Base-by-base conservation (phyloP, 2,888 invertebrate species). In the Hofmannophila pseudospretella region DNA sequence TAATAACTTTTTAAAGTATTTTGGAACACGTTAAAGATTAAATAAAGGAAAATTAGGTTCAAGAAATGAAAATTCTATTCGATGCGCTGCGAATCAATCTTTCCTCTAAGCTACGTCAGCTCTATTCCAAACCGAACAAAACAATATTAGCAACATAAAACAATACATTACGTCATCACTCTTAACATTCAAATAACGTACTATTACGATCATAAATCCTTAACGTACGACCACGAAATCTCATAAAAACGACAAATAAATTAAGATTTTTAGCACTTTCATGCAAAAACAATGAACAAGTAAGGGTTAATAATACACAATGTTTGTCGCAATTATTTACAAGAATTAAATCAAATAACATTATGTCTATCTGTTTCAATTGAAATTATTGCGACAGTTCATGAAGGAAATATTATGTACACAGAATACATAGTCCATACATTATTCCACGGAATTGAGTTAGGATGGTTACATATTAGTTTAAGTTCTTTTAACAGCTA, bases 271-370 rank as follows among this genome's bases (percentile, higher is more conserved):
- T 49, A 68, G 59, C 59, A 69, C 58, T 52, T 53, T 46, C 75
- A 76, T 74, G 74, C 74, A 68, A 45, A 60, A 58, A 62, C 55
- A 56, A 54, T 45, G 35, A 57, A 60, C 40, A 46, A 36, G 44
- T 49, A 46, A 36, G 44, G 48, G 49, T 56, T 65, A 66, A 62
- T 63, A 48, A 47, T 45, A 62, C 53, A 60, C 44, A 51, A 56
- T 38, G 41, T 31, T 49, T 47, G 46, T 51, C 45, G 53, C 53
- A 51, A 61, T 59, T 44, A 54, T 58, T 51, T 47, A 44, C 32
- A 41, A 34, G 27, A 33, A 38, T 20, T 14, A 10, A 25, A 27
- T 28, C 9, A 32, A 27, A 13, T 16, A 28, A 19, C 20, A 20
- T 20, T 22, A 22, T 22, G 22, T 22, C 8, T 7, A 20, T 7